Evolutionary conservation across 2,888 invertebrate species (phyloP).

Genomic region (Acleris literana): DNA sequence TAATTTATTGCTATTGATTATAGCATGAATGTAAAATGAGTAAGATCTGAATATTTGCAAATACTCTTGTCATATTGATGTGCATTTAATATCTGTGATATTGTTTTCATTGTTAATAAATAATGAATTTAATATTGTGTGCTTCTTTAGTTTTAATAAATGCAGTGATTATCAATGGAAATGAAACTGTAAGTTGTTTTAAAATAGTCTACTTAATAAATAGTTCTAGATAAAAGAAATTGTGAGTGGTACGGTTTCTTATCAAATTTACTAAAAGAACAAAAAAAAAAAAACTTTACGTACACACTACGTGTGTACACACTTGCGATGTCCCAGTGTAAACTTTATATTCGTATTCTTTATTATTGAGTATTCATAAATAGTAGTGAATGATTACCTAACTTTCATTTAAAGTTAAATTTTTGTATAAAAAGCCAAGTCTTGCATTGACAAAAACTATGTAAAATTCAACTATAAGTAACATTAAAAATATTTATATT

Average conservation of each 20-base stretch:
- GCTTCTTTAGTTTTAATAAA: conserved; percentile 48
- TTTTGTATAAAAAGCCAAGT: not conserved
- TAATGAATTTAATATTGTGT: conserved; percentile 56
- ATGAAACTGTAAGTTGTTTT: conserved; percentile 52
- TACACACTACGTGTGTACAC: not conserved
- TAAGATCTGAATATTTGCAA: conserved; percentile 14
- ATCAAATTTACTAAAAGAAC: too few relatives aligned
- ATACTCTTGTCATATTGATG: conserved; percentile 19
- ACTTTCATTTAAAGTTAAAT: too few relatives aligned
- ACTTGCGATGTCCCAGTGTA: not conserved
- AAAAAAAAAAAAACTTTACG: not conserved
- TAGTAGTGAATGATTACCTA: too few relatives aligned
- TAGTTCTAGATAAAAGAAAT: not conserved
- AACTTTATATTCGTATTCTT: not conserved
- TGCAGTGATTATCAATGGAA: conserved; percentile 45
- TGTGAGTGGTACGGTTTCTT: too few relatives aligned
- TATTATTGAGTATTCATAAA: too few relatives aligned
- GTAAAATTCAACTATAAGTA: not conserved
- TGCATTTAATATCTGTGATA: conserved; percentile 58
- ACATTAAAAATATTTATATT: not conserved
- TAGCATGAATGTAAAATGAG: conserved; percentile 12
- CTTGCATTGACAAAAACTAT: not conserved
- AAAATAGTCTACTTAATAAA: conserved; percentile 4
- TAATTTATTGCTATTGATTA: conserved; percentile 7
- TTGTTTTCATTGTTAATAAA: conserved; percentile 40